Conservation (phyloP, 2,888 invertebrate species). For the Nomada hirtipes region DNA sequence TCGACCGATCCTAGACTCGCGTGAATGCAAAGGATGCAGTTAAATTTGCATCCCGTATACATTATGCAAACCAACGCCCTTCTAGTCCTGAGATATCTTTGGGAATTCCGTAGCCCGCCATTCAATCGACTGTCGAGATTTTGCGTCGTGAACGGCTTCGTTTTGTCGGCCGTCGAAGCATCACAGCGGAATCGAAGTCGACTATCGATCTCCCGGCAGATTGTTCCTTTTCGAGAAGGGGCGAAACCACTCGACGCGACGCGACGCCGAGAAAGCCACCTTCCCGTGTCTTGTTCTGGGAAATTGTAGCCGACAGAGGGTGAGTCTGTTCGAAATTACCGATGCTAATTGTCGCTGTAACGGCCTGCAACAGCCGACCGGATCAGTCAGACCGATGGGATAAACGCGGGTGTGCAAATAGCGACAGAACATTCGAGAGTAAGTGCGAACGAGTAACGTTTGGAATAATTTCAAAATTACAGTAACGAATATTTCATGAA, state of each 20-base stretch:
- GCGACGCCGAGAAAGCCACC: constrained; percentile 20
- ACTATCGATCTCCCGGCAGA: constrained; percentile 25
- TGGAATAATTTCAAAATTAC: too few relatives aligned
- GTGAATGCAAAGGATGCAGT: constrained; percentile 42
- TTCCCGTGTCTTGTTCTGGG: constrained; percentile 6
- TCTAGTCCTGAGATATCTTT: constrained; percentile 54
- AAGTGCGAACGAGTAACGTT: too few relatives aligned
- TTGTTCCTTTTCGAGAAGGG: neutral
- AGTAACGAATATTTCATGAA: too few relatives aligned
- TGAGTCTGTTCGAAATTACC: constrained; percentile 12
- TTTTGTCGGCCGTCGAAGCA: constrained; percentile 12
- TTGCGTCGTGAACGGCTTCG: constrained; percentile 20
- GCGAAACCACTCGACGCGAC: constrained; percentile 7
- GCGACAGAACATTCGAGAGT: neutral
- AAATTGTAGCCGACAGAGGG: constrained; percentile 21
- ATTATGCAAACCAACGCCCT: constrained; percentile 74
- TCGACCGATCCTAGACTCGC: constrained; percentile 19
- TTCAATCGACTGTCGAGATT: constrained; percentile 32
- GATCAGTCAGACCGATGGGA: neutral
- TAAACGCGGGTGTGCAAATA: neutral
- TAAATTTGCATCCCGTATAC: constrained; percentile 76
- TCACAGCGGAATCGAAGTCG: constrained; percentile 29
- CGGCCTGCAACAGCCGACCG: constrained; percentile 3
- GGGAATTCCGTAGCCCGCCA: constrained; percentile 25
- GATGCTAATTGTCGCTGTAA: constrained; percentile 32